phyloP scores from a whole-genome alignment of 2,113 vertebrate species.

The Ellobius talpinus region DNA sequence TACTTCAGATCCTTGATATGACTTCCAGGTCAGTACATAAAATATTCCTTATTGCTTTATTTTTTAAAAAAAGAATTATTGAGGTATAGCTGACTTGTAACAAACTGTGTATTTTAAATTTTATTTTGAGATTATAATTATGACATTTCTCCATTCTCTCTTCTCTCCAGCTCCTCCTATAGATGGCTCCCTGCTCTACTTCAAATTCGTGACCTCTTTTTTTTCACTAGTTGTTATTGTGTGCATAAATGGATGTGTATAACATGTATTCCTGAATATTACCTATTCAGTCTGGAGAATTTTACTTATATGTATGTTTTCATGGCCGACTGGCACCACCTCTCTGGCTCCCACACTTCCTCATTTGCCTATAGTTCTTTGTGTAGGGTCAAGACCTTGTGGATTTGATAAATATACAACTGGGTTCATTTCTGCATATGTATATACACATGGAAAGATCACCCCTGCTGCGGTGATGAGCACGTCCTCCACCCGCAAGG shows the following conservation, averaged over 20 bases:
- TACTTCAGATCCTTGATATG: not conserved
- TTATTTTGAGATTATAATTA: not conserved
- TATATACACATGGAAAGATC: not conserved
- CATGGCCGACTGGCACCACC: not conserved
- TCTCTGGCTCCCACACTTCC: not conserved
- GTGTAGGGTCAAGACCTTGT: not conserved
- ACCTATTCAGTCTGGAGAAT: not conserved
- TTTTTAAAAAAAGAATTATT: not conserved
- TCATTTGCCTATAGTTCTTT: not conserved
- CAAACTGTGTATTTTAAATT: not conserved
- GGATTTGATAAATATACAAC: not conserved
- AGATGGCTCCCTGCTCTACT: not conserved
- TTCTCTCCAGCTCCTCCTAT: not conserved
- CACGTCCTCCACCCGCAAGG: no score
- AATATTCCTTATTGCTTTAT: rapidly evolving
- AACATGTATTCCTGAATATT: not conserved
- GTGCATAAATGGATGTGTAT: not conserved
- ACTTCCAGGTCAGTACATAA: not conserved
- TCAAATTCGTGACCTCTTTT: not conserved
- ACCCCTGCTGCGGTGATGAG: not conserved
- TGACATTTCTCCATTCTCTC: not conserved
- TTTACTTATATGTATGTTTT: not conserved
- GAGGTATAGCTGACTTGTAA: not conserved
- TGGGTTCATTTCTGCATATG: not conserved
- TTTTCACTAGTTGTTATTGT: not conserved